These are phyloP conservation scores for Rhingia campestris DNA, from an alignment of 2,888 invertebrate genomes.

Conservation along the genomic window DNA sequence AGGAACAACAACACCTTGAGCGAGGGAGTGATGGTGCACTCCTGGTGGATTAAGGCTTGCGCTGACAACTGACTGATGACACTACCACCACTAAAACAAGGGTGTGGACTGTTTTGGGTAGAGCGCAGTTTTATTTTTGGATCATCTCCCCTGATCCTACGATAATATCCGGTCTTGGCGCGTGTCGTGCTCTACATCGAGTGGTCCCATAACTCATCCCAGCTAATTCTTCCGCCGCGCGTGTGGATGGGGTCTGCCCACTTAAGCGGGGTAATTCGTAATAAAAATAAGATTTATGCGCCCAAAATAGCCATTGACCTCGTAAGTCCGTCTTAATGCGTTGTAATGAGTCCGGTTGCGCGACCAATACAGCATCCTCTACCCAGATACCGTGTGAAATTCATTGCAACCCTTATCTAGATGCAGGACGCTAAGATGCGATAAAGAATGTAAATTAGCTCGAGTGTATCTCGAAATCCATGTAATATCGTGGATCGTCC, in stretches of 20 bases:
- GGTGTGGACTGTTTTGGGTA: slow-evolving; percentile 13
- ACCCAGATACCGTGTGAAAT: slow-evolving; percentile 53
- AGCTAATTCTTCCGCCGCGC: slow-evolving; percentile 40
- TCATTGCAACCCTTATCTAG: slow-evolving; percentile 37
- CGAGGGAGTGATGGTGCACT: not conserved
- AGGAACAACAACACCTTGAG: slow-evolving; percentile 59
- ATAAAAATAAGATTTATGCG: slow-evolving; percentile 72
- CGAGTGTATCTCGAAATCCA: slow-evolving; percentile 41
- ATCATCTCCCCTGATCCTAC: slow-evolving; percentile 31
- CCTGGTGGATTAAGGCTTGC: not conserved
- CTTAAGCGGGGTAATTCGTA: slow-evolving; percentile 69
- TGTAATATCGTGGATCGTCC: slow-evolving; percentile 56
- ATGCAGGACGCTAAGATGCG: slow-evolving; percentile 52
- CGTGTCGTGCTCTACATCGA: slow-evolving; percentile 56
- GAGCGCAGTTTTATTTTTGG: slow-evolving; percentile 55
- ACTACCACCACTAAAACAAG: slow-evolving; percentile 35
- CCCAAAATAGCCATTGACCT: slow-evolving; percentile 71
- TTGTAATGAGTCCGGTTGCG: slow-evolving; percentile 66
- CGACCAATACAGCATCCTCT: slow-evolving; percentile 2
- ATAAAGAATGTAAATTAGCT: slow-evolving; percentile 70
- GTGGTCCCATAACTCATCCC: slow-evolving; percentile 66
- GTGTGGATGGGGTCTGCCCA: slow-evolving; percentile 61
- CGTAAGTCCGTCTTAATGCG: slow-evolving; percentile 54
- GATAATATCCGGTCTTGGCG: slow-evolving; percentile 63
- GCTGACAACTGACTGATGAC: slow-evolving; percentile 69